Conservation (phyloP, 2,888 invertebrate genomes). For the Elmis aenea region DNA sequence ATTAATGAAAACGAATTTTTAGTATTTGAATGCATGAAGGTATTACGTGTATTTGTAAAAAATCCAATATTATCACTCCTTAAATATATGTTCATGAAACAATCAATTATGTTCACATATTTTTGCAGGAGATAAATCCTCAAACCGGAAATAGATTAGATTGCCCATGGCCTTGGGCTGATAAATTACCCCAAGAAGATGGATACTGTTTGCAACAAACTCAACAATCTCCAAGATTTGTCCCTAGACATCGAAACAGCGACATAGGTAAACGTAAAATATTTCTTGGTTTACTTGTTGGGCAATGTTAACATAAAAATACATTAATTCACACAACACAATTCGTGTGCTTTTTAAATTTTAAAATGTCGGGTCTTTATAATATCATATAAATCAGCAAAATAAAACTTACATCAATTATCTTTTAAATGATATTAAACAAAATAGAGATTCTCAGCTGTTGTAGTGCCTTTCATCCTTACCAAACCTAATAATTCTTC, state of each 20-base stretch:
- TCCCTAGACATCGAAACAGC: slow-evolving; percentile 37
- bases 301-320: not conserved
- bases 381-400: no score
- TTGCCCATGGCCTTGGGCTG: slow-evolving; percentile 51
- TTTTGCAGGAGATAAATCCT: slow-evolving; percentile 54
- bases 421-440: no score
- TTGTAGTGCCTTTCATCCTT: no score
- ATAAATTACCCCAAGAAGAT: slow-evolving; percentile 45
- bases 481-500: no score
- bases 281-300: not conserved
- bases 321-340: not conserved
- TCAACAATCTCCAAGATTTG: slow-evolving; percentile 49
- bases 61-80: no score
- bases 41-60: no score
- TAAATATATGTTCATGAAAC: no score
- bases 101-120: no score
- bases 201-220: slow-evolving; percentile 41
- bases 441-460: no score
- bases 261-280: slow-evolving; percentile 43
- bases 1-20: no score
- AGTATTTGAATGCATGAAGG: no score
- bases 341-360: not conserved
- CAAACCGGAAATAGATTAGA: slow-evolving; percentile 60
- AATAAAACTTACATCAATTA: no score
- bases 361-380: not conserved